Evolutionary conservation across 2,888 invertebrate genomes (phyloP), one percentile per base, ranked within the genome.

Genomic region (Acrocera orbiculus): DNA sequence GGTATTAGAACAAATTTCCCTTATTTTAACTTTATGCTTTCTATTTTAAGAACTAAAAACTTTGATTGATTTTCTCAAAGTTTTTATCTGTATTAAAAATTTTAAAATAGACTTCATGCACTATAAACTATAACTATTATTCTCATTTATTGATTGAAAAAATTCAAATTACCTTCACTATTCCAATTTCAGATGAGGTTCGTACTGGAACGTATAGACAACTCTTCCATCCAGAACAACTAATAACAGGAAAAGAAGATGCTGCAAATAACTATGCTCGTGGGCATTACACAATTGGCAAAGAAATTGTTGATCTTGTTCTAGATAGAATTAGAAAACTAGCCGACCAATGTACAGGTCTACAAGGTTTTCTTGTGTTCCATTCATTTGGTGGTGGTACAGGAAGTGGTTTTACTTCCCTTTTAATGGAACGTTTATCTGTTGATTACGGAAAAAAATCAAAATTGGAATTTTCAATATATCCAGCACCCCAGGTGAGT

Each of bases 391-490:
- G 77, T 38, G 81, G 76, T 41, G 89, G 89, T 44, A 90, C 86
- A 44, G 90, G 87, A 32, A 87, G 83, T 22, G 92, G 92, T 14
- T 92, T 92, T 62, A 86, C 87, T 1, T 87, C 89, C 3, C 67
- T 92, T 42, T 66, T 92, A 40, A 89, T 90, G 89, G 87, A 92
- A 61, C 69, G 83, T 30, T 70, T 93, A 24, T 82, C 82, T 29
- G 83, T 87, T 3, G 87, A 89, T 61, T 92, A 89, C 59, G 87
- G 89, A 43, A 90, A 87, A 63, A 90, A 89, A 62, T 85, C 85
- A 33, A 90, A 90, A 56, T 67, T 90, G 16, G 87, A 87, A 59
- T 92, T 93, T 61, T 80, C 87, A 35, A 83, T 92, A 47, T 93
- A 93, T 56, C 92, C 92, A 7, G 90, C 92, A 8, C 92, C 92